phyloP scores from a whole-genome alignment of 1,140 invertebrate genomes.

The Leptinotarsa lineolata region DNA sequence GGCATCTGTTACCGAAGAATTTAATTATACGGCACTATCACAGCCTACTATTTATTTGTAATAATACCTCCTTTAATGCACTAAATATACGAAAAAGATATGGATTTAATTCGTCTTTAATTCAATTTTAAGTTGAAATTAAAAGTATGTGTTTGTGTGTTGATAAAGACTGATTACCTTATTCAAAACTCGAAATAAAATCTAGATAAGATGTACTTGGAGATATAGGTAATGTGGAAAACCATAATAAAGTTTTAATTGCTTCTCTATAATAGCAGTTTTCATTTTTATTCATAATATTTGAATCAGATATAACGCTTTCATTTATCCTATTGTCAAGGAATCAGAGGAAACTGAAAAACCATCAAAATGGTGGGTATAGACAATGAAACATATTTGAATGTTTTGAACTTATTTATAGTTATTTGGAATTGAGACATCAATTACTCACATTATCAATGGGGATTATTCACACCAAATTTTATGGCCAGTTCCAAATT shows the following conservation, averaged over 20 bases:
- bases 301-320: too few species aligned
- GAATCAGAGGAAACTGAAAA: too few species aligned
- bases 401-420: too few species aligned
- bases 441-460: too few species aligned
- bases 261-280: too few species aligned
- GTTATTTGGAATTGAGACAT: too few species aligned
- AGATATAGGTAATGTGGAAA: background rate
- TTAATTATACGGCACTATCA: constrained; percentile 30
- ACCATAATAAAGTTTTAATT: background rate
- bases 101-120: constrained; percentile 23
- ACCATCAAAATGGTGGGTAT: too few species aligned
- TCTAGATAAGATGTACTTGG: constrained; percentile 11
- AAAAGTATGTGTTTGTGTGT: constrained; percentile 15
- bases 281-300: too few species aligned
- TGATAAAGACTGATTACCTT: constrained; percentile 14
- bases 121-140: constrained; percentile 29
- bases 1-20: constrained; percentile 25
- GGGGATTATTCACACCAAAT: too few species aligned
- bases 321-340: too few species aligned
- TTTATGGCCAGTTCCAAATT: too few species aligned
- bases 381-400: too few species aligned
- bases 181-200: constrained; percentile 5
- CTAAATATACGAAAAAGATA: constrained; percentile 18
- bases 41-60: constrained; percentile 30
- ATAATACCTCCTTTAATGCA: constrained; percentile 24